Evolutionary conservation across 2,888 invertebrate species (phyloP).

Genomic region (Dysmachus trigonus): DNA sequence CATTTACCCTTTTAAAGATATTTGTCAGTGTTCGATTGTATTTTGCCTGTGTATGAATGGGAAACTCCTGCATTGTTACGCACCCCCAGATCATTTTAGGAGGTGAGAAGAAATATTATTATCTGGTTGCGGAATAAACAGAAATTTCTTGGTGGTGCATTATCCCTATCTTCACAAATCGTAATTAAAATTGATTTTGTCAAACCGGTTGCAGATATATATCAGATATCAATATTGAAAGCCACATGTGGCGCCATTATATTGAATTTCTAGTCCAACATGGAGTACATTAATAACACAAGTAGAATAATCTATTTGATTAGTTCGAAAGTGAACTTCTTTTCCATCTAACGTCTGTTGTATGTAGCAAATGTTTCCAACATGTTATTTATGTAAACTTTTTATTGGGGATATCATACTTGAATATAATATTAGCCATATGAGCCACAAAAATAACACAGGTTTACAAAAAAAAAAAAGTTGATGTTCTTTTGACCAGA

Average conservation of each 20-base stretch:
- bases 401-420: too few relatives aligned
- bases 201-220: conserved; percentile 19
- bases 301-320: not conserved
- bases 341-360: too few relatives aligned
- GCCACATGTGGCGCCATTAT: conserved; percentile 11
- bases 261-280: not conserved
- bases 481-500: too few relatives aligned
- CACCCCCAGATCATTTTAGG: not conserved
- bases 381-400: too few relatives aligned
- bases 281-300: not conserved
- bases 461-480: too few relatives aligned
- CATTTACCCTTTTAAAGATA: conserved; percentile 25
- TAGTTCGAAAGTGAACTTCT: not conserved
- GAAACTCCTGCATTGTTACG: not conserved
- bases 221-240: conserved; percentile 28
- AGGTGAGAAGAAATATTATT: conserved; percentile 27
- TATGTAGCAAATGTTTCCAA: too few relatives aligned
- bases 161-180: not conserved
- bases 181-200: conserved; percentile 41
- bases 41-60: not conserved
- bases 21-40: conserved; percentile 39
- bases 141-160: not conserved
- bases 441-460: too few relatives aligned
- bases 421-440: too few relatives aligned
- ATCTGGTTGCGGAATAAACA: conserved; percentile 5